Evolutionary conservation across 2,888 invertebrate species (phyloP), one percentile per base, ranked within the genome.

Genomic region (Thymelicus lineola): DNA sequence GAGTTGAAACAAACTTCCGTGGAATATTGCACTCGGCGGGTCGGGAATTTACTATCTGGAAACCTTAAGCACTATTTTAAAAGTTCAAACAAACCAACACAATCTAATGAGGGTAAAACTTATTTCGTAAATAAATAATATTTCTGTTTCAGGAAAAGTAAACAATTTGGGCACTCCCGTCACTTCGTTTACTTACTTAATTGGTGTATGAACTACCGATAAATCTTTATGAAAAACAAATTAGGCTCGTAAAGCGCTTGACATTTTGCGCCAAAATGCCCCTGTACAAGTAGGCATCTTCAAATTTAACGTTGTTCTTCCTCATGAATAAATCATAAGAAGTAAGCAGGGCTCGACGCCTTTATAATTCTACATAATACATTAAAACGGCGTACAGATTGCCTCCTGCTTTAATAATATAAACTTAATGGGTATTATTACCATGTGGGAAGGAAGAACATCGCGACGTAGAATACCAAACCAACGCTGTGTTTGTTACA

Each of bases 291-390:
- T 84, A 83, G 87, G 89, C 89, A 86, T 89, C 90, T 87, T 91
- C 89, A 89, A 91, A 92, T 91, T 90, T 88, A 86, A 86, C 90
- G 85, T 86, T 86, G 85, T 82, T 85, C 86, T 83, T 81, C 80
- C 88, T 93, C 91, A 93, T 93, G 93, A 93, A 93, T 93, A 93
- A 93, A 93, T 93, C 93, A 93, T 93, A 91, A 89, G 90, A 90
- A 89, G 86, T 89, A 86, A 89, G 88, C 89, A 86, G 82, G 89
- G 85, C 87, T 85, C 85, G 82, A 82, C 87, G 90, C 91, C 90
- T 89, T 92, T 89, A 89, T 93, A 93, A 93, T 92, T 90, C 93
- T 90, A 91, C 91, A 89, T 93, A 92, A 93, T 92, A 93, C 93
- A 93, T 93, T 92, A 91, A 91, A 93, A 92, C 91, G 86, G 78